Percentiles rank a stretch among this genome's conserved stretches.
Evolutionary conservation across 2,113 vertebrate species (phyloP).

Genomic region (Pituophis catenifer): DNA sequence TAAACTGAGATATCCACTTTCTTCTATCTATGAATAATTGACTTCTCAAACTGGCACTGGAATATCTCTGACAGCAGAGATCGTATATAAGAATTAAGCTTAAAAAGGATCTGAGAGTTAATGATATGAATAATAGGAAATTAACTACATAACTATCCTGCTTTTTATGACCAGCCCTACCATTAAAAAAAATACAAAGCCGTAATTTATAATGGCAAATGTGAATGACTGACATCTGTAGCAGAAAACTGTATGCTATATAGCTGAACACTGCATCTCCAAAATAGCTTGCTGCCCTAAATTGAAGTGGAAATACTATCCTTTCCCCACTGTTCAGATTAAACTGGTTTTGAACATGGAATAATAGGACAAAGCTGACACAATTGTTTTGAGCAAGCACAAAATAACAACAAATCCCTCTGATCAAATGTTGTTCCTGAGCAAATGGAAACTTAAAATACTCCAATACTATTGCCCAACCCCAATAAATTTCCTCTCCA

Average conservation of each 20-base stretch:
- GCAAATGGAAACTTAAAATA: not conserved
- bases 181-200: not conserved
- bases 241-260: not conserved
- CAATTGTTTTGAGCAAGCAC: not conserved
- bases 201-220: not conserved
- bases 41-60: not conserved
- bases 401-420: not conserved
- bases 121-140: not conserved
- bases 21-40: not conserved
- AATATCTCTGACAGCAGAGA: not conserved
- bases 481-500: not conserved
- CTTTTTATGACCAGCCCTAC: not conserved
- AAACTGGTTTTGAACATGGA: not conserved
- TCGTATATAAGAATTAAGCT: not conserved
- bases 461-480: not conserved
- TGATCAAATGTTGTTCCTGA: not conserved
- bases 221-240: not conserved
- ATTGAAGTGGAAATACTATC: not conserved
- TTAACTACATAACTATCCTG: not conserved
- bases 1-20: not conserved
- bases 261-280: not conserved
- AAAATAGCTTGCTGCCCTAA: not conserved
- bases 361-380: not conserved
- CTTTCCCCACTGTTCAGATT: not conserved
- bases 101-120: not conserved